These are phyloP conservation scores for Falco concolor DNA, from an alignment of 2,797 vertebrate species.

Conservation along the genomic window DNA sequence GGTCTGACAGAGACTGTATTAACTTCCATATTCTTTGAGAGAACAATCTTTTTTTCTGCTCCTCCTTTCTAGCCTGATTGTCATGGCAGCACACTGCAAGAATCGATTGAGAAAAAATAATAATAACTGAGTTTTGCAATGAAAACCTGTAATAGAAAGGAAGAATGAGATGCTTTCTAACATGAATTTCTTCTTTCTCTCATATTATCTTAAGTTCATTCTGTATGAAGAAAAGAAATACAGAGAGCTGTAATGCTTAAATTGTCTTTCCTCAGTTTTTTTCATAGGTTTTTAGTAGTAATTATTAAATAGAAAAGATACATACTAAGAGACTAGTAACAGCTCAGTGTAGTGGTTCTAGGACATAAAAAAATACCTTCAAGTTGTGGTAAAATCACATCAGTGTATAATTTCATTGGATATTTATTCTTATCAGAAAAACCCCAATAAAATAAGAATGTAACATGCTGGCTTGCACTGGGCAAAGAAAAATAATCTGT, in stretches of 20 bases:
- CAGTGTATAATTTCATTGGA: conserved; percentile 21
- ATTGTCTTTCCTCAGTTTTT: neutral
- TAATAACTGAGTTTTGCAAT: neutral
- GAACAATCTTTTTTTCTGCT: neutral
- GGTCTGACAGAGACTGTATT: conserved; percentile 14
- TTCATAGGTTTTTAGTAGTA: neutral
- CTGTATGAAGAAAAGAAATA: neutral
- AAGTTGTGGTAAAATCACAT: conserved; percentile 43
- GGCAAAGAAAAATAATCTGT: neutral
- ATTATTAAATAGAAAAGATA: neutral
- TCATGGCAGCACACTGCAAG: neutral
- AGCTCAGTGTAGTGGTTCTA: conserved; percentile 31
- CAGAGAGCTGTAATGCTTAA: neutral
- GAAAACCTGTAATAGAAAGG: conserved; percentile 10
- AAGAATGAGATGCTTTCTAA: neutral
- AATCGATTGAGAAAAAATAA: neutral
- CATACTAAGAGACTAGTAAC: conserved; percentile 35
- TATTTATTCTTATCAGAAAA: conserved; percentile 33
- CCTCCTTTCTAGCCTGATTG: neutral
- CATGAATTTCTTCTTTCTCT: conserved; percentile 7
- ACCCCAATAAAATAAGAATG: neutral
- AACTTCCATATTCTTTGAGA: neutral
- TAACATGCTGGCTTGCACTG: neutral
- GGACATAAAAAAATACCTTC: conserved; percentile 43
- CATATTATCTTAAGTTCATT: neutral